phyloP scores from a whole-genome alignment of 1,140 invertebrate species.

The Varroa destructor region DNA sequence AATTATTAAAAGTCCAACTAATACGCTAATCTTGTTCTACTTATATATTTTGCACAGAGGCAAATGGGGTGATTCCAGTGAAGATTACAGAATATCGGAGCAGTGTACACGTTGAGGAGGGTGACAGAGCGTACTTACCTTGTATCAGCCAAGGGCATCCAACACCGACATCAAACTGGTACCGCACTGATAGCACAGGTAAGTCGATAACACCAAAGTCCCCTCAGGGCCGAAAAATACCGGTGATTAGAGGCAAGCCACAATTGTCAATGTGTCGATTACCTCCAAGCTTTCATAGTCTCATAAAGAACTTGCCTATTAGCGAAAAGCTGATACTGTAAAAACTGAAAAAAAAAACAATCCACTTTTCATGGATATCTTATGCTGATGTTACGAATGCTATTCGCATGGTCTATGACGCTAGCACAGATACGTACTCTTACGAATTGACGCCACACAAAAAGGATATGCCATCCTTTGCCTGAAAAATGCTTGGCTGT shows the following conservation, averaged over 20 bases:
- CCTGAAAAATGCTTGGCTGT: no score
- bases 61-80: slow-evolving; percentile 31
- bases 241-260: background rate
- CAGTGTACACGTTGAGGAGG: slow-evolving; percentile 43
- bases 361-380: no score
- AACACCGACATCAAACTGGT: slow-evolving; percentile 42
- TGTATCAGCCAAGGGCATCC: slow-evolving; percentile 54
- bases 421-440: no score
- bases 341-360: no score
- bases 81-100: slow-evolving; percentile 33
- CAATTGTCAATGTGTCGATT: background rate
- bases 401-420: no score
- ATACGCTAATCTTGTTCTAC: no score
- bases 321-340: no score
- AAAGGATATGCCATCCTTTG: no score
- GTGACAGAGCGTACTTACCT: slow-evolving; percentile 49
- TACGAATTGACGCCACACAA: no score
- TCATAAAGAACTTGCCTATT: no score
- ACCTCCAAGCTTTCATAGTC: background rate
- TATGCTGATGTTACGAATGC: no score
- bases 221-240: background rate
- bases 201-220: background rate
- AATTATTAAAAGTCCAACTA: no score
- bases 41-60: slow-evolving; percentile 28
- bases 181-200: slow-evolving; percentile 15